Evolutionary conservation across 2,888 invertebrate species (phyloP).

Genomic region (Cataglyphis livida): DNA sequence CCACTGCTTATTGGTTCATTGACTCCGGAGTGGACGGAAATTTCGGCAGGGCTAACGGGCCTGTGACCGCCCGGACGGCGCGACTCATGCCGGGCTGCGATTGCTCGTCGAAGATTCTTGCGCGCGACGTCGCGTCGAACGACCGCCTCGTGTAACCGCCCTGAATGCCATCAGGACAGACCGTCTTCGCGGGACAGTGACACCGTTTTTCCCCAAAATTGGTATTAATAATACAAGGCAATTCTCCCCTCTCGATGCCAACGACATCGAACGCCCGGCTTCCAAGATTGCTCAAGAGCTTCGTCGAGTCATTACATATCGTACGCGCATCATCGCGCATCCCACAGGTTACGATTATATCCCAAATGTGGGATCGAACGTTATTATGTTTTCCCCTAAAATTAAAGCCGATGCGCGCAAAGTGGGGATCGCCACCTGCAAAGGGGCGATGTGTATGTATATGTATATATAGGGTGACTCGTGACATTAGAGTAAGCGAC

Average conservation of each 20-base stretch:
- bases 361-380: constrained; percentile 59
- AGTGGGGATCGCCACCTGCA: constrained; percentile 54
- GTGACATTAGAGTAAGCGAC: not conserved
- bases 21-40: constrained; percentile 73
- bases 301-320: not conserved
- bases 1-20: constrained; percentile 81
- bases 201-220: constrained; percentile 85
- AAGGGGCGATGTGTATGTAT: constrained; percentile 33
- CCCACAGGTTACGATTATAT: not conserved
- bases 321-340: not conserved
- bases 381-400: constrained; percentile 84
- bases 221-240: constrained; percentile 65
- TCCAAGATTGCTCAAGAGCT: not conserved
- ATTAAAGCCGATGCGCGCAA: constrained; percentile 64
- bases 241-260: not conserved
- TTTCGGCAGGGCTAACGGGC: constrained; percentile 78
- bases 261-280: not conserved
- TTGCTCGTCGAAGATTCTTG: not conserved
- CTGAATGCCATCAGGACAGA: constrained; percentile 13
- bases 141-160: not conserved
- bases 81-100: constrained; percentile 8
- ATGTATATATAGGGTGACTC: constrained; percentile 49
- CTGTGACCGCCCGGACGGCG: constrained; percentile 4
- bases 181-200: constrained; percentile 79
- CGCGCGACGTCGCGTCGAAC: not conserved